Evolutionary conservation across 2,888 invertebrate species (phyloP).

Genomic region (Spodoptera picta): DNA sequence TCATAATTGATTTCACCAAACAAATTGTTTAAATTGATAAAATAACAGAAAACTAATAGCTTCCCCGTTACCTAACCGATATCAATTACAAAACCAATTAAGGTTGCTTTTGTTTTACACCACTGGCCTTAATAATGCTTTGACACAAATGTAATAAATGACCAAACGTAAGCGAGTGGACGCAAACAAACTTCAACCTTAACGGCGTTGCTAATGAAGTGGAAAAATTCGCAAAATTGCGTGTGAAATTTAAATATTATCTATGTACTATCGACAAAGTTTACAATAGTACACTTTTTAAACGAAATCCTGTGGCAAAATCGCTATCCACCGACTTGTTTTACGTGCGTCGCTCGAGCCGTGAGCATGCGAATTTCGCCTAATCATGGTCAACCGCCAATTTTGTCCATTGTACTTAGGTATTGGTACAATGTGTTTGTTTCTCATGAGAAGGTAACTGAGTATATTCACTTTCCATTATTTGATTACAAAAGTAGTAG

Average conservation of each 20-base stretch:
- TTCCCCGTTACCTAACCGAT: slow-evolving; percentile 4
- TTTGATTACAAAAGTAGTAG: slow-evolving; percentile 55
- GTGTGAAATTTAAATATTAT: slow-evolving; percentile 52
- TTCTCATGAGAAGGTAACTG: slow-evolving; percentile 61
- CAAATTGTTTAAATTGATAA: slow-evolving; percentile 1
- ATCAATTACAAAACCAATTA: slow-evolving; percentile 19
- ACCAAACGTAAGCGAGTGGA: not conserved
- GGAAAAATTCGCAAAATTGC: slow-evolving; percentile 32
- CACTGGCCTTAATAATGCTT: slow-evolving; percentile 4
- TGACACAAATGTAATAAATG: not conserved
- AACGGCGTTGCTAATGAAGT: slow-evolving; percentile 29
- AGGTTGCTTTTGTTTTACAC: slow-evolving; percentile 11
- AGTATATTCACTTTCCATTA: slow-evolving; percentile 59
- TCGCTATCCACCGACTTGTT: no score
- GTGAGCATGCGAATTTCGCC: no score
- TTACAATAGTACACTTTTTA: no score
- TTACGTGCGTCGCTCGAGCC: no score
- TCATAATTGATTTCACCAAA: slow-evolving; percentile 11
- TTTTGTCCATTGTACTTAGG: not conserved
- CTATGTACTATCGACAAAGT: slow-evolving; percentile 3
- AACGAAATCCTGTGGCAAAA: no score
- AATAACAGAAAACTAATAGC: slow-evolving; percentile 6
- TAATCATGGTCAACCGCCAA: no score
- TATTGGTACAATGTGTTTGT: slow-evolving; percentile 53
- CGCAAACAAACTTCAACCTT: slow-evolving; percentile 6